phyloP scores from a whole-genome alignment of 2,888 invertebrate genomes.

The Sclerodermus sp. region DNA sequence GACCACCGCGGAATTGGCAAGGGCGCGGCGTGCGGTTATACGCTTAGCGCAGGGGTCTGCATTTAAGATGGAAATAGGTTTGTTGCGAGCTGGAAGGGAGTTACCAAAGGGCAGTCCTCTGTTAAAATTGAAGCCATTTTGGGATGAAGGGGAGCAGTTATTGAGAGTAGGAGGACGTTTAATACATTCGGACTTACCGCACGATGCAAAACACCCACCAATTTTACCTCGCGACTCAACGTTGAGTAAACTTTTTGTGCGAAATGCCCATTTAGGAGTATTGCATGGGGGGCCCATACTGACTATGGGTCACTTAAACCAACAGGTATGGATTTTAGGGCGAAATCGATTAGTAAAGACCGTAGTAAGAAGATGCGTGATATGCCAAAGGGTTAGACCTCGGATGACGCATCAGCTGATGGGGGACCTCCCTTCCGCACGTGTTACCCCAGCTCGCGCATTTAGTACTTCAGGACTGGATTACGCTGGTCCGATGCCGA shows the following conservation, averaged over 20 bases:
- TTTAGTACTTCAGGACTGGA: constrained; percentile 8
- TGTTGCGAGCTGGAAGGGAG: too few species aligned
- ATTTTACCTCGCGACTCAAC: neutral
- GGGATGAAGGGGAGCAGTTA: too few species aligned
- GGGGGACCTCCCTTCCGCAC: neutral
- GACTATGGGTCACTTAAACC: neutral
- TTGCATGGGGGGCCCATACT: neutral
- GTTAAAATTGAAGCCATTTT: too few species aligned
- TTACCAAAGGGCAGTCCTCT: too few species aligned
- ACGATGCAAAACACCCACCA: neutral
- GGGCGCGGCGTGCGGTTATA: too few species aligned
- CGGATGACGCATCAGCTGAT: constrained; percentile 1
- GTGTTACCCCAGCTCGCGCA: constrained; percentile 1
- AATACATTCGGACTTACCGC: neutral
- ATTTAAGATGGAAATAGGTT: too few species aligned
- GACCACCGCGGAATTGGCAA: too few species aligned
- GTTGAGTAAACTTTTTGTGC: neutral
- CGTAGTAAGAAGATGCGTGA: neutral
- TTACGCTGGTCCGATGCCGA: constrained; percentile 14
- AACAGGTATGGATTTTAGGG: neutral
- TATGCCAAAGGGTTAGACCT: neutral
- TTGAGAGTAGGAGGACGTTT: neutral
- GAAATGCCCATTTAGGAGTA: neutral
- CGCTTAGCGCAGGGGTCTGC: too few species aligned
- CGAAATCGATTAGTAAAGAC: neutral